These are phyloP conservation scores for Megastigmus dorsalis DNA, from an alignment of 2,888 invertebrate species.

Conservation along the genomic window DNA sequence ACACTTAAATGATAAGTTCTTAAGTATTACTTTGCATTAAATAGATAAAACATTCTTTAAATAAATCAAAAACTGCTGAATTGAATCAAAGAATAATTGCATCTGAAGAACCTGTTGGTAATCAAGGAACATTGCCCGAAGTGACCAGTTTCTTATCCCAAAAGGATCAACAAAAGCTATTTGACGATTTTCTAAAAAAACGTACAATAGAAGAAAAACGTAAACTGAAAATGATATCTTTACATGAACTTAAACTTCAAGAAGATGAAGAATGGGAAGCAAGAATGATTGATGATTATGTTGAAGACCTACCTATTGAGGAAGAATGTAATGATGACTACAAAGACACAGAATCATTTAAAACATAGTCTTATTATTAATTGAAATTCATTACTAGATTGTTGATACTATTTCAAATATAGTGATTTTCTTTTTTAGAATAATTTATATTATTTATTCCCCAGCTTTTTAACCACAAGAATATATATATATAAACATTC, in stretches of 20 bases:
- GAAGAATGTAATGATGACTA: conserved; percentile 30
- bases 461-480: too few species aligned
- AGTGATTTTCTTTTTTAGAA: too few species aligned
- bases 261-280: conserved; percentile 24
- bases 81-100: conserved; percentile 55
- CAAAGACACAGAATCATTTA: conserved; percentile 2
- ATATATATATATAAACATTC: too few species aligned
- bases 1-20: background rate
- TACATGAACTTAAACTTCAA: conserved; percentile 2
- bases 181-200: conserved; percentile 77
- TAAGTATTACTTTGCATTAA: conserved; percentile 36
- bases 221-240: conserved; percentile 51
- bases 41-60: conserved; percentile 67
- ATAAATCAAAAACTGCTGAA: conserved; percentile 66
- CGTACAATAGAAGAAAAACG: conserved; percentile 73
- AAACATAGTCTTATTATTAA: background rate
- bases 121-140: conserved; percentile 9
- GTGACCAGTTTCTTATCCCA: conserved; percentile 52
- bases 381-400: too few species aligned
- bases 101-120: background rate
- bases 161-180: conserved; percentile 75
- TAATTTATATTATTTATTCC: too few species aligned
- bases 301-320: background rate
- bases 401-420: too few species aligned
- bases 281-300: background rate